A percentile compares a stretch with the other conserved stretches of the same genome.
Evolutionary conservation across 2,113 vertebrate species (phyloP).

Genomic region (Dolichallabes microphthalmus): DNA sequence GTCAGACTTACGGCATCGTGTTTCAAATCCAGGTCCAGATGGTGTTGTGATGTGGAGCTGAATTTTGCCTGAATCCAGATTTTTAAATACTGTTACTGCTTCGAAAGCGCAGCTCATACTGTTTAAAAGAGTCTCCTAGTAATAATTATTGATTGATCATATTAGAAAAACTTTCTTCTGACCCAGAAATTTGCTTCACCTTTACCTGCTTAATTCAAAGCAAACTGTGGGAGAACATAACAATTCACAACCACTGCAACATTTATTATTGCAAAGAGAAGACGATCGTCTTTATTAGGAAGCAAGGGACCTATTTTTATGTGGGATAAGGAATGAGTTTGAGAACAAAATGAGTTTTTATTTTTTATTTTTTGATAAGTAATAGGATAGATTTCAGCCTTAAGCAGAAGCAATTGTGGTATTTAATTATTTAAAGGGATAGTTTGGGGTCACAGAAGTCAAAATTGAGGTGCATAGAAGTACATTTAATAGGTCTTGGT

Average conservation of each 20-base stretch:
- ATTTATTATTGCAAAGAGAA: not conserved
- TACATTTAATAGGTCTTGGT: too few species aligned
- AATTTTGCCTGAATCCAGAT: not conserved
- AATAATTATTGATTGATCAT: not conserved
- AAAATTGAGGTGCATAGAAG: too few species aligned
- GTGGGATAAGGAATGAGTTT: not conserved
- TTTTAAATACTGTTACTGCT: not conserved
- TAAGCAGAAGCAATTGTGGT: not conserved
- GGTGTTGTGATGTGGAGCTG: constrained; percentile 1
- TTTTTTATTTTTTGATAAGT: not conserved
- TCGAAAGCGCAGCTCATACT: not conserved
- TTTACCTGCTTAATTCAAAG: not conserved
- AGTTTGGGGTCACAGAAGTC: too few species aligned
- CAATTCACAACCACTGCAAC: not conserved
- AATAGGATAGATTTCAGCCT: not conserved
- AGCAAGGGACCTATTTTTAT: not conserved
- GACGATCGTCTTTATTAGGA: not conserved
- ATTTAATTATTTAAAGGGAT: not conserved
- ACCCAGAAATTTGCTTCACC: not conserved
- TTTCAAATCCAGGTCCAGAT: constrained; percentile 15
- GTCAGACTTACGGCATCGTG: not conserved
- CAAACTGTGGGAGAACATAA: not conserved
- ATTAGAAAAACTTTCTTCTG: not conserved
- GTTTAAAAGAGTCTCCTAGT: not conserved
- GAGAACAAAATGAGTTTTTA: not conserved